Base-by-base conservation (phyloP, 2,113 vertebrate genomes). In the Cebidichthys violaceus region DNA sequence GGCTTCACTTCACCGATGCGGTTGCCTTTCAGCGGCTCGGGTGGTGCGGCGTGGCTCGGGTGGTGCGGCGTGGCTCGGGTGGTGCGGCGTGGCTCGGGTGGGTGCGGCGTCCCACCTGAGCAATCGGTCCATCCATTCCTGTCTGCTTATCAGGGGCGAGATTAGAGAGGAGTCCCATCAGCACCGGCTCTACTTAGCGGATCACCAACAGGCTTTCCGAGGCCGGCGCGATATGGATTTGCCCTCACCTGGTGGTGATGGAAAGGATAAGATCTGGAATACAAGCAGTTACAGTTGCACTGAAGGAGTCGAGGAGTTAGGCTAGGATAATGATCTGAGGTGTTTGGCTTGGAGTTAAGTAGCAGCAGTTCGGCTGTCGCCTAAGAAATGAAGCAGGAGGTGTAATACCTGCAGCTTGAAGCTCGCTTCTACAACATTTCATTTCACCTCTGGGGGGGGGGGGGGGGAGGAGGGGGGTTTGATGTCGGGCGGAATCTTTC, bases 131-230 rank as follows among this genome's bases (percentile, higher is more conserved):
- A 9, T 69, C 59, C 50, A 35, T 29, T 79, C 62, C 43, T 47
- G 72, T 70, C 52, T 62, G 65, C 73, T 79, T 86, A 52, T 81
- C 73, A 0, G 66, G 41, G 4, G 60, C 35, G 8, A 70, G 77
- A 81, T 89, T 75, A 65, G 18, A 73, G 79, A 62, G 67, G 4
- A 59, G 64, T 43, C 65, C 27, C 59, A 20, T 29, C 62, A 61
- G 33, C 60, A 15, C 18, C 60, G 9, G 52, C 66, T 71, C 54
- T 22, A 45, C 66, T 31, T 50, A 20, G 45, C 2, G 29, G 45
- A 33, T 50, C 67, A 35, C 29, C 60, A 11, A 6, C 29, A 72
- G 67, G 33, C 50, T 79, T 60, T 61, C 52, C 5, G 24, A 27
- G n/a, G 20, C 71, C 22, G 31, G 66, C 4, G 6, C 52, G 22